Evolutionary conservation across 1,140 invertebrate species (phyloP).

Genomic region (Phenacoccus solenopsis): DNA sequence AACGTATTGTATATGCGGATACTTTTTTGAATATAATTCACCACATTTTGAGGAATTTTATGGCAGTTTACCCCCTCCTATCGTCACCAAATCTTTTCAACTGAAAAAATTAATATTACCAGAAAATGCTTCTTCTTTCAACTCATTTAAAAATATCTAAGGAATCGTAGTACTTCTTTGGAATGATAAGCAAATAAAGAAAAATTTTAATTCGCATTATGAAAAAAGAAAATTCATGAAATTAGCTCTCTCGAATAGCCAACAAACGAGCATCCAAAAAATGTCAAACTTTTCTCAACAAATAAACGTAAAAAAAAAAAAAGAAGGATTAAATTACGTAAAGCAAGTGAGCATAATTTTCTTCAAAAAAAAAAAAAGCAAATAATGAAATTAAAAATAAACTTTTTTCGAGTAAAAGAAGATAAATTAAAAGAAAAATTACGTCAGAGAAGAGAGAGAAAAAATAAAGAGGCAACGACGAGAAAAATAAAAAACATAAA

Average conservation of each 20-base stretch:
- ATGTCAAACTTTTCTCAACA: background rate
- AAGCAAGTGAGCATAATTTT: background rate
- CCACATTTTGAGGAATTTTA: too few relatives aligned
- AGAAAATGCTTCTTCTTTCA: too few relatives aligned
- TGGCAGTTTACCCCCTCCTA: too few relatives aligned
- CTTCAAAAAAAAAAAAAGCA: background rate
- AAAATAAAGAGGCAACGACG: background rate
- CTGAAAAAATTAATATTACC: too few relatives aligned
- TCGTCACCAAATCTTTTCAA: too few relatives aligned
- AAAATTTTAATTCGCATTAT: too few relatives aligned
- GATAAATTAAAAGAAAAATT: constrained; percentile 2
- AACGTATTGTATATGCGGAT: too few relatives aligned
- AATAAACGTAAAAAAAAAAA: background rate
- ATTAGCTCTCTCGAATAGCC: background rate
- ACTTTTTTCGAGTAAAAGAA: background rate
- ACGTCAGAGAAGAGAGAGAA: background rate
- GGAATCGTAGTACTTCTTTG: too few relatives aligned
- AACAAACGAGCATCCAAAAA: background rate
- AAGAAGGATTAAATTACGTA: background rate
- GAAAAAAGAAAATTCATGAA: background rate
- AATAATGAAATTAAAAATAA: too few relatives aligned
- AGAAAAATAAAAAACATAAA: background rate
- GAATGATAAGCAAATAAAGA: too few relatives aligned
- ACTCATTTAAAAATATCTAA: too few relatives aligned
- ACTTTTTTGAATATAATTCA: too few relatives aligned